phyloP scores from a whole-genome alignment of 2,888 invertebrate genomes.

The Gortyna flavago region DNA sequence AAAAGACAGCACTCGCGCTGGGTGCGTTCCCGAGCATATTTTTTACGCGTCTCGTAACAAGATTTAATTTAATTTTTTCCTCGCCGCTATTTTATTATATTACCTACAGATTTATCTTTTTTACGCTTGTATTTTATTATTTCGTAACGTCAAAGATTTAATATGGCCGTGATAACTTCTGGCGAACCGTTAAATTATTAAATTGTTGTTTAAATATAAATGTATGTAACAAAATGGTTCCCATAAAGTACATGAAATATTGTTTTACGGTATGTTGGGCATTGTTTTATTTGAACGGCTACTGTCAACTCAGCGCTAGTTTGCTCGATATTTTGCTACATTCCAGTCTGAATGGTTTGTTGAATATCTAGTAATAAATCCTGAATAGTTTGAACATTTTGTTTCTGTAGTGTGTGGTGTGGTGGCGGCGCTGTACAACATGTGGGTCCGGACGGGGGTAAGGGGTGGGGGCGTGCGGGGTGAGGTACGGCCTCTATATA shows the following conservation, averaged over 20 bases:
- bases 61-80: conserved; percentile 73
- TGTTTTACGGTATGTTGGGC: conserved; percentile 62
- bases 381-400: conserved; percentile 77
- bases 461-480: conserved; percentile 25
- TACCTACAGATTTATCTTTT: conserved; percentile 68
- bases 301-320: conserved; percentile 71
- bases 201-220: conserved; percentile 43
- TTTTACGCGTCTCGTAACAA: conserved; percentile 65
- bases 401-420: conserved; percentile 73
- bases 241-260: conserved; percentile 66
- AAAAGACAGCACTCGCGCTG: conserved; percentile 52
- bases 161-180: conserved; percentile 49
- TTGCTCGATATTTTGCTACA: conserved; percentile 71
- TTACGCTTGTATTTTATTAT: conserved; percentile 71
- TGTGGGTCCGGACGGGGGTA: conserved; percentile 47
- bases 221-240: conserved; percentile 20
- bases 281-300: conserved; percentile 68
- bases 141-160: conserved; percentile 61
- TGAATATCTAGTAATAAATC: conserved; percentile 77
- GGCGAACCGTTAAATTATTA: conserved; percentile 30
- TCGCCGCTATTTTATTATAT: conserved; percentile 72
- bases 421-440: conserved; percentile 58
- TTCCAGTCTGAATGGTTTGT: conserved; percentile 72
- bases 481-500: conserved; percentile 73
- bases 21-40: conserved; percentile 67